Evolutionary conservation across 92 coral and sea anemone genomes (phyloP).

Genomic region (Umimayanthus chanpuru): DNA sequence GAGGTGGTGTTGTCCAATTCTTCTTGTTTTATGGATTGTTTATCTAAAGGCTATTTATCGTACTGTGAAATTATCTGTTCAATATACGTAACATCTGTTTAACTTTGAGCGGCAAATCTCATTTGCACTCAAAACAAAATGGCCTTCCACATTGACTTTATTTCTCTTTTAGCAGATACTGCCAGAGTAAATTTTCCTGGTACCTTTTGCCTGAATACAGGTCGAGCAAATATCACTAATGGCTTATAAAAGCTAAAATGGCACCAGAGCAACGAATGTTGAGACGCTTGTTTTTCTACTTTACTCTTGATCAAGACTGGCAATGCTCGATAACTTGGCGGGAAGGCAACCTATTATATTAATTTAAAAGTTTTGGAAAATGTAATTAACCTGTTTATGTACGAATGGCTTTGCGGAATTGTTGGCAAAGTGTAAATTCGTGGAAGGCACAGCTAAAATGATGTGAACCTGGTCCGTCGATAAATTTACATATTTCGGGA

Average conservation of each 20-base stretch:
- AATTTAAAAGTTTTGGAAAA: constrained; percentile 27
- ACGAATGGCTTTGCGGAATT: background rate
- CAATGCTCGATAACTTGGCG: constrained; percentile 15
- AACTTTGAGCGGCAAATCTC: background rate
- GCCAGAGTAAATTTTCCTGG: background rate
- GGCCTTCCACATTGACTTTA: background rate
- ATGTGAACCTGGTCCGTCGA: background rate
- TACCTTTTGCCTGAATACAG: background rate
- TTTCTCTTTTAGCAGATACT: background rate
- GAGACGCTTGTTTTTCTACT: constrained; percentile 15
- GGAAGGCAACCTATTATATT: constrained; percentile 39
- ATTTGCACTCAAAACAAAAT: background rate
- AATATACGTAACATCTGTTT: background rate
- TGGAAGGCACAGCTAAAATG: background rate
- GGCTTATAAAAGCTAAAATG: constrained; percentile 5
- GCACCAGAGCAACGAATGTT: constrained; percentile 16
- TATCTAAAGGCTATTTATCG: background rate
- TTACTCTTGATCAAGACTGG: constrained; percentile 7
- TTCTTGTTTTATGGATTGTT: background rate
- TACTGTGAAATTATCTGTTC: background rate
- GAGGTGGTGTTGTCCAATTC: background rate
- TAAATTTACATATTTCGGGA: background rate
- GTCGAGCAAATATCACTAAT: constrained; percentile 7
- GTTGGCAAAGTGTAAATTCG: background rate
- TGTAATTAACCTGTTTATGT: constrained; percentile 25